phyloP scores from a whole-genome alignment of 92 coral and sea anemone species.

The Parazoanthus swiftii region DNA sequence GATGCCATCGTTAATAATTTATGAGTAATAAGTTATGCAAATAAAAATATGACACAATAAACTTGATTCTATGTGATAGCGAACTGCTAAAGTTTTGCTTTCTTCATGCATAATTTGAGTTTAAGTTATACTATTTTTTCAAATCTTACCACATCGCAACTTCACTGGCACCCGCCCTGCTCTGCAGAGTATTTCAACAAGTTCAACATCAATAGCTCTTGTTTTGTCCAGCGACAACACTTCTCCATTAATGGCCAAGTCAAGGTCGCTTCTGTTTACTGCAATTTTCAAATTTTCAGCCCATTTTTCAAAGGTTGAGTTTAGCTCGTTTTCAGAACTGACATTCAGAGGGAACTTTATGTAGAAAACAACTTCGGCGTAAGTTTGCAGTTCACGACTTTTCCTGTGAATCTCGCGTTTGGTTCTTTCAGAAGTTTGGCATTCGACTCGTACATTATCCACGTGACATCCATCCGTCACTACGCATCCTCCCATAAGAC shows the following conservation, averaged over 20 bases:
- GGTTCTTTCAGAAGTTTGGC: not conserved
- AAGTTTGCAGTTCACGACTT: not conserved
- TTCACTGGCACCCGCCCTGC: not conserved
- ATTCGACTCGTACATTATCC: not conserved
- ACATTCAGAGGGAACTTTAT: not conserved
- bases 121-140: not conserved
- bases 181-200: not conserved
- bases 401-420: not conserved
- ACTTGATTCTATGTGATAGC: too few species aligned
- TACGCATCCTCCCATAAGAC: not conserved
- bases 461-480: not conserved
- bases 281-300: not conserved
- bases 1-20: too few species aligned
- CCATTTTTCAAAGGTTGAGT: not conserved
- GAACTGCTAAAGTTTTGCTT: too few species aligned
- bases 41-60: too few species aligned
- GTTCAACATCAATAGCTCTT: not conserved
- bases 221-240: not conserved
- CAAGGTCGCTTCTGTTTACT: not conserved
- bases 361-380: not conserved
- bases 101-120: too few species aligned
- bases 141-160: conserved; percentile 2
- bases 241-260: not conserved
- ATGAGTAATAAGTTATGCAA: too few species aligned
- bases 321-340: not conserved